Conservation (phyloP, 1,140 invertebrate species). For the Coelopa frigida region DNA sequence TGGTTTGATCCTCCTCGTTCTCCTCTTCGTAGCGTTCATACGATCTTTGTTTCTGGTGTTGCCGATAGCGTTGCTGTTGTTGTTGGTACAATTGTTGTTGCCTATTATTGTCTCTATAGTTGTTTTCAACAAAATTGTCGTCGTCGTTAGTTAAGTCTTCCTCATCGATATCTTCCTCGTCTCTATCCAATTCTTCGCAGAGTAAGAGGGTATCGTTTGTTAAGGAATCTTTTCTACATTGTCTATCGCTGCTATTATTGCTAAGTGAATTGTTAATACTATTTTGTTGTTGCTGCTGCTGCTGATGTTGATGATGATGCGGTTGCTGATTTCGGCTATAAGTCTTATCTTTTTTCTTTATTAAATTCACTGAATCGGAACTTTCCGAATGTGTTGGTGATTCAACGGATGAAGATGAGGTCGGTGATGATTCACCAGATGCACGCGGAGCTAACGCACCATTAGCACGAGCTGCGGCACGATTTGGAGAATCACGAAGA, state of each 20-base stretch:
- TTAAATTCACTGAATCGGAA: conserved; percentile 28
- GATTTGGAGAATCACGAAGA: conserved; percentile 44
- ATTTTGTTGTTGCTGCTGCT: conserved; percentile 26
- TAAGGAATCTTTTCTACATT: conserved; percentile 29
- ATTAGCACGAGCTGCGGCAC: conserved; percentile 27
- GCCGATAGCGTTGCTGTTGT: conserved; percentile 24
- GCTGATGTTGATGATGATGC: conserved; percentile 19
- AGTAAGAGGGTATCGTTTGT: conserved; percentile 36
- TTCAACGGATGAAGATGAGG: conserved; percentile 47
- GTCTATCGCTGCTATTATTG: conserved; percentile 22
- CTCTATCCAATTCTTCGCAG: conserved; percentile 36
- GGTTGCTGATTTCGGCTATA: conserved; percentile 17
- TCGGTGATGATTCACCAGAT: conserved; percentile 44
- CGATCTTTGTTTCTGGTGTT: conserved; percentile 20
- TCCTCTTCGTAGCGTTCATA: conserved; percentile 19
- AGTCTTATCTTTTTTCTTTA: conserved; percentile 24
- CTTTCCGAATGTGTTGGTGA: conserved; percentile 28
- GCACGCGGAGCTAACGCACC: conserved; percentile 47
- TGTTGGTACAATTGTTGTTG: conserved; percentile 17
- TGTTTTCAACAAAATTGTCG: too few relatives aligned
- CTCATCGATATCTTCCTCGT: conserved; percentile 18
- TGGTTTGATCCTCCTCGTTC: conserved; percentile 39
- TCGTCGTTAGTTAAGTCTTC: conserved; percentile 1
- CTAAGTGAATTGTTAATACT: conserved; percentile 41
- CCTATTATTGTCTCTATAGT: conserved; percentile 7